Base-by-base conservation (phyloP, 2,888 invertebrate genomes). In the Nomada fucata region DNA sequence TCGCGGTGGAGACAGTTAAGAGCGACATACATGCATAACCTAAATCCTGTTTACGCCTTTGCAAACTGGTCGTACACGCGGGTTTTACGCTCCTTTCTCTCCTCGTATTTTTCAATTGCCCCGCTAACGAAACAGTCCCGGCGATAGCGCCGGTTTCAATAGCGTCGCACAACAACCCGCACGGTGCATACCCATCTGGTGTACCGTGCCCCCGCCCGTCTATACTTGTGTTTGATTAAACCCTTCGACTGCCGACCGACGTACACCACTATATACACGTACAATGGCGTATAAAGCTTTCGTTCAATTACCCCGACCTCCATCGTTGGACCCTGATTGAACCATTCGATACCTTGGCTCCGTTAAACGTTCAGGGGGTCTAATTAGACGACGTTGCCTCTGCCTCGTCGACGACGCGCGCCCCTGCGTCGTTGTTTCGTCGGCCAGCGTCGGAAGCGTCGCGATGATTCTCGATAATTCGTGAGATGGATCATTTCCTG, bases 21-120 rank as follows among this genome's bases (percentile, higher is more conserved):
- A 70, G 65, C 74, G 79, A 73, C 65, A 61, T 61, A 67, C 74
- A 65, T 73, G 74, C 57, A 63, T 69, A 73, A 77, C 69, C 73
- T 42, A 74, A 84, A 85, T 85, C 79, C 83, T 87, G 87, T 90
- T 90, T 88, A 88, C 83, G 78, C 84, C 78, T 76, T 82, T 65
- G 77, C 75, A 80, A 83, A 84, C 81, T 76, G 85, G 53, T 85
- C 74, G 81, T 76, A 71, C 85, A 74, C 75, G 76, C 79, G 71
- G 74, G 83, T 85, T 89, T 89, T 90, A 88, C 82, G 85, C 71
- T 82, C 42, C 74, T 79, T 69, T 75, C 70, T 60, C 60, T 76
- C 74, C 69, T 75, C 85, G 86, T 89, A 88, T 90, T 87, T 91
- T 90, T 91, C 90, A 89, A 91, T 91, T 90, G 89, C 84, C 79